Evolutionary conservation across 1,140 invertebrate species (phyloP), one percentile per base, ranked within the genome.

Genomic region (Micrasema longulum): DNA sequence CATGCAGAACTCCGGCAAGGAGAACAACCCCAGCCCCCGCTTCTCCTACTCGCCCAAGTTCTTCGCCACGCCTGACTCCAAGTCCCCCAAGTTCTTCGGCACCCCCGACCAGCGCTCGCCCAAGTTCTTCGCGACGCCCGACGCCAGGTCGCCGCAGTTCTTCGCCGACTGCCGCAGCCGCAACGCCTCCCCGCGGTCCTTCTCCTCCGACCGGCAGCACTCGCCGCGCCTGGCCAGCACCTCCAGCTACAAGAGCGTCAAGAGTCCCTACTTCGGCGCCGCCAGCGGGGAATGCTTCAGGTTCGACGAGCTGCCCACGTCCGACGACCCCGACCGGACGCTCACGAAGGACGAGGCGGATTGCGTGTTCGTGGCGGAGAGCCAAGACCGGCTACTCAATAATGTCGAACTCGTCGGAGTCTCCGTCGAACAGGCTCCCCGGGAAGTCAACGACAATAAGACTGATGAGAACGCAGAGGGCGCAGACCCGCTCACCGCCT

Each of bases 41-140:
- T 84, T 84, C 48, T 80, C 83, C 71, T 84, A 83, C 69, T 85
- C 84, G 0, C 84, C 84, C 0, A 77, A 81, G 23, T 84, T 84
- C 60, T 85, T 84, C 50, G 83, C 82, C 0, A 80, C 84, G 0
- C 80, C 82, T 0, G 83, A 84, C 70, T 81, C 78, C 35, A 79
- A 80, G 0, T 84, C 83, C 4, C 83, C 83, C 0, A 80, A 81
- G 75, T 85, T 84, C 72, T 85, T 84, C 57, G 75, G 82, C 0
- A 83, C 83, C 71, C 81, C 83, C 0, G 84, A 85, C 71, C 81
- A 78, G 48, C 78, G 79, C 0, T 83, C 82, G 1, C 84, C 84
- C 0, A 80, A 81, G 76, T 85, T 84, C 72, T 85, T 84, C 52
- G 73, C 82, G 0, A 82, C 83, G 69, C 78, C 82, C 0, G 83